These are phyloP conservation scores for Daubentonia madagascariensis DNA, from an alignment of 2,113 vertebrate genomes.

Conservation along the genomic window DNA sequence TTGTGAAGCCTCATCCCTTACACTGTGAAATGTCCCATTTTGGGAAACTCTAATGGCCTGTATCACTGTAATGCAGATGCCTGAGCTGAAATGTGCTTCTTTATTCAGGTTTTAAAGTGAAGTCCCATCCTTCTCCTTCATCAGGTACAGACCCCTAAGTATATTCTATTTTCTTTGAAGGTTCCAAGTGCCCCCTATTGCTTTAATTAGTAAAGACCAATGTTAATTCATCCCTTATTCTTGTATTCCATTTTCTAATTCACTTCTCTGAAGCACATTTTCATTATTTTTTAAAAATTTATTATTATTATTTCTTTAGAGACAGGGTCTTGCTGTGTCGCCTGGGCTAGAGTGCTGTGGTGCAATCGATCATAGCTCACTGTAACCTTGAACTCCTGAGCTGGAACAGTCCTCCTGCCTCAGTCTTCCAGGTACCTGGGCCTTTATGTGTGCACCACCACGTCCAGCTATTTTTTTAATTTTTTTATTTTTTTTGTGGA, in stretches of 20 bases:
- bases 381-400: too few relatives aligned
- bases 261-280: not conserved
- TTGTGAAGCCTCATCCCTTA: not conserved
- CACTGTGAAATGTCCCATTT: accelerated
- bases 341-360: too few relatives aligned
- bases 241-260: not conserved
- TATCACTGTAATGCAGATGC: accelerated
- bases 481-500: too few relatives aligned
- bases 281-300: too few relatives aligned
- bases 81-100: not conserved
- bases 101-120: not conserved
- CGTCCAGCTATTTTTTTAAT: too few relatives aligned
- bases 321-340: too few relatives aligned
- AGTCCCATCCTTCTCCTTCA: not conserved
- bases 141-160: not conserved
- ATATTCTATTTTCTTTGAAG: not conserved
- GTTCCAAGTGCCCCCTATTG: not conserved
- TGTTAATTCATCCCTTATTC: not conserved
- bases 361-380: too few relatives aligned
- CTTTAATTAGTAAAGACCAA: not conserved
- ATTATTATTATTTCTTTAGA: too few relatives aligned
- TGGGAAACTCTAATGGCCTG: too few relatives aligned
- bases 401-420: too few relatives aligned
- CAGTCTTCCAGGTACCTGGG: too few relatives aligned
- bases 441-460: too few relatives aligned